Evolutionary conservation across 1,140 invertebrate species (phyloP), one percentile per base, ranked within the genome.

Genomic region (Branchinecta lindahli): DNA sequence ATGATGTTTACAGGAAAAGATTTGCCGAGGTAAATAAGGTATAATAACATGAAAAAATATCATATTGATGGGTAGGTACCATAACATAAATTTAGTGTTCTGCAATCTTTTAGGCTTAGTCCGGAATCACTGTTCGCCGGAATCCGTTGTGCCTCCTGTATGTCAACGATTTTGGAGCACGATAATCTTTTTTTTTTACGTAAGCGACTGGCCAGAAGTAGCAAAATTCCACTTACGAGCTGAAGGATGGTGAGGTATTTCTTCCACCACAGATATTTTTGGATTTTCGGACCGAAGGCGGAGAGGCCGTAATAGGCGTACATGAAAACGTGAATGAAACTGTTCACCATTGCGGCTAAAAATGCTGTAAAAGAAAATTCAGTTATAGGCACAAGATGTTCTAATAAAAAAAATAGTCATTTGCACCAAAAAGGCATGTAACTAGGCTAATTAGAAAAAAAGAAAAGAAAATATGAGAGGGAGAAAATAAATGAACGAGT

Each of bases 201-300:
- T n/a, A n/a, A n/a, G n/a, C n/a, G n/a, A n/a, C n/a, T n/a, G n/a
- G n/a, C n/a, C n/a, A n/a, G n/a, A n/a, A n/a, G n/a, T n/a, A n/a
- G 33, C 33, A 33, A 33, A 21, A 44, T 7, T 15, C 8, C 20
- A 73, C 76, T 78, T 77, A 83, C 80, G 77, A 86, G 76, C 75
- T 93, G 91, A 44, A 94, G 79, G 68, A 89, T 87, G 0, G 94
- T 96, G 67, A 96, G 83, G 77, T 95, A 94, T 76, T 90, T 92
- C 78, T 96, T 96, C 91, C 92, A 96, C 91, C 91, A 94, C 0
- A 95, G 80, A 76, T 88, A 94, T 76, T 87, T 87, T 76, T 85
- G 81, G 33, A 93, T 81, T 0, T 81, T 75, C 0, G 91, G 89
- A 15, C 92, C 92, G 71, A 94, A 82, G 0, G 91, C 88, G 4